Conservation (phyloP, 2,797 vertebrate genomes). For the Gouania willdenowi region DNA sequence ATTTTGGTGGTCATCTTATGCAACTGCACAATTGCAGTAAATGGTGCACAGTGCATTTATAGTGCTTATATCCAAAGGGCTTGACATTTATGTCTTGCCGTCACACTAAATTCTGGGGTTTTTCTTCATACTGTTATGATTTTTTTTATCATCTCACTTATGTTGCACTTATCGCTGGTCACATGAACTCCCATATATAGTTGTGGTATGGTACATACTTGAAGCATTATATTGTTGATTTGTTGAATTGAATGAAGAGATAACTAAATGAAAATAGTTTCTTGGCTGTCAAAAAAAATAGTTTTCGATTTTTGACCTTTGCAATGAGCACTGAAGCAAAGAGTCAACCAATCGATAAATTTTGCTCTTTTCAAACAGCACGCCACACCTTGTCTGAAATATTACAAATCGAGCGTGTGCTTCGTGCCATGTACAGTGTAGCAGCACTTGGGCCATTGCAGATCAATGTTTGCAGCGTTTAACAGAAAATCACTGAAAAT, state of each 20-base stretch:
- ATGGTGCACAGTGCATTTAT: neutral
- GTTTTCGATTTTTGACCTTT: no score
- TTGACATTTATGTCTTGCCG: neutral
- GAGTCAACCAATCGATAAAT: neutral
- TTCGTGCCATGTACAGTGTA: neutral
- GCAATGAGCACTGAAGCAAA: neutral
- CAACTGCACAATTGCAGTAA: neutral
- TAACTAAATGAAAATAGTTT: no score
- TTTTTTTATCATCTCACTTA: neutral
- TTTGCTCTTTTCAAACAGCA: neutral
- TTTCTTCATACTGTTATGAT: neutral
- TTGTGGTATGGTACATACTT: no score
- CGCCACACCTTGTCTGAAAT: neutral
- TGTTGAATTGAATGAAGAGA: no score
- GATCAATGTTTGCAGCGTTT: slow-evolving; percentile 6
- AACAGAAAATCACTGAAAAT: slow-evolving; percentile 18
- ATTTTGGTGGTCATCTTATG: no score
- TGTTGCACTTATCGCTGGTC: neutral
- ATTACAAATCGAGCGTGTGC: neutral
- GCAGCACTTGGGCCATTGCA: neutral
- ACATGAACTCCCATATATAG: no score
- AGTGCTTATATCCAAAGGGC: neutral
- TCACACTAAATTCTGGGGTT: neutral
- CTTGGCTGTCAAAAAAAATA: no score
- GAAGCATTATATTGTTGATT: neutral